phyloP scores from a whole-genome alignment of 2,797 vertebrate species.

The Micromesistius poutassou region DNA sequence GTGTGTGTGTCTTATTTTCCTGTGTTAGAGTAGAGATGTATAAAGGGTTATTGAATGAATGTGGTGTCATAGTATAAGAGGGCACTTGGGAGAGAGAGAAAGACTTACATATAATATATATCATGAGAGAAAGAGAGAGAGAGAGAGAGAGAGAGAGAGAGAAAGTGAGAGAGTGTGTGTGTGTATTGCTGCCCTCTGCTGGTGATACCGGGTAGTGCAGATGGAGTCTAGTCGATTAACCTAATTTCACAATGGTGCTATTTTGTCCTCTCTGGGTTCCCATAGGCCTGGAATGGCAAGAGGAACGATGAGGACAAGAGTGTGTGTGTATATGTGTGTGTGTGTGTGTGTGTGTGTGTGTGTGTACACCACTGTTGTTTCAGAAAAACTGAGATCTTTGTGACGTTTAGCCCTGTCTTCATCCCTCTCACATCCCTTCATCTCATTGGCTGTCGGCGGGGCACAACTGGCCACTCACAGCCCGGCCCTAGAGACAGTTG shows the following conservation, averaged over 20 bases:
- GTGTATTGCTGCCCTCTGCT: background rate
- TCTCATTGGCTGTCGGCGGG: slow-evolving; percentile 1
- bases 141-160: slow-evolving; percentile 29
- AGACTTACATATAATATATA: slow-evolving; percentile 11
- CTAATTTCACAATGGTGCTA: slow-evolving; percentile 74
- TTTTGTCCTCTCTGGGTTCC: slow-evolving; percentile 50
- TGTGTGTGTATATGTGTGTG: background rate
- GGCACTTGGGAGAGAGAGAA: slow-evolving; percentile 31
- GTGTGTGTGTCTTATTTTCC: background rate
- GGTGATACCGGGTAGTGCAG: background rate
- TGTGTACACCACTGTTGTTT: background rate
- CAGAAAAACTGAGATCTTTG: background rate
- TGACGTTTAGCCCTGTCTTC: background rate
- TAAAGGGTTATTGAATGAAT: background rate
- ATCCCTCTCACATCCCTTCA: background rate
- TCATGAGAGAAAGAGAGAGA: slow-evolving; percentile 4
- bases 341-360: background rate
- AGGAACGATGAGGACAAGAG: slow-evolving; percentile 36
- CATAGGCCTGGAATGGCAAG: slow-evolving; percentile 41
- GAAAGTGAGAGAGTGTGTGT: slow-evolving; percentile 7
- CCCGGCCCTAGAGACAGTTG: background rate
- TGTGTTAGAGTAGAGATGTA: background rate
- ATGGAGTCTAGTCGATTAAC: slow-evolving; percentile 46
- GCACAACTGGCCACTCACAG: background rate
- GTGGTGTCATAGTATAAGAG: slow-evolving; percentile 25